Conservation (phyloP, 1,140 invertebrate genomes). For the Reticulitermes speratus region DNA sequence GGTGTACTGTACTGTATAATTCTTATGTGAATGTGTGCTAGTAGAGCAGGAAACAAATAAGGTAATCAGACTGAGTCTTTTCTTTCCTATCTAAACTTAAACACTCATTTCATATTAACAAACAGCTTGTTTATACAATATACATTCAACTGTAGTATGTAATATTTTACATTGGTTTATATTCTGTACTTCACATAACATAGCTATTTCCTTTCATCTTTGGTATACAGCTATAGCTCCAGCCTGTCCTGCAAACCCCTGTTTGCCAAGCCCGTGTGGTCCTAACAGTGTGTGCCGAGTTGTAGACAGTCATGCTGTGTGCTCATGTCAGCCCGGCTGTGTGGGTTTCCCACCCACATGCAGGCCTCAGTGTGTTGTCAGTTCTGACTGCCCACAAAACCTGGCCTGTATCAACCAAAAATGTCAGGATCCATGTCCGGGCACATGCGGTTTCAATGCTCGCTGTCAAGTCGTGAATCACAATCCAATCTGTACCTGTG, state of each 20-base stretch:
- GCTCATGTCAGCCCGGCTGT: conserved; percentile 45
- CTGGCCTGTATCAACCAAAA: conserved; percentile 43
- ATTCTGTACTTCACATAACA: neutral
- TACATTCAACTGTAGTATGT: neutral
- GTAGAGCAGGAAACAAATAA: neutral
- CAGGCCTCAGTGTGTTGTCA: conserved; percentile 39
- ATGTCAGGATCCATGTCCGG: conserved; percentile 45
- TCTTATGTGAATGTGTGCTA: neutral
- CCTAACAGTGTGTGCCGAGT: conserved; percentile 46
- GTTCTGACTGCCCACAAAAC: conserved; percentile 46
- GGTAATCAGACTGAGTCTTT: neutral
- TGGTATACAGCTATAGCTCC: neutral
- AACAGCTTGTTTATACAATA: neutral
- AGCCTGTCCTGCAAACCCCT: conserved; percentile 43
- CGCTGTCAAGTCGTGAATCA: conserved; percentile 72
- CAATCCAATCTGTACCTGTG: conserved; percentile 71
- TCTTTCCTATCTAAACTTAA: too few relatives aligned
- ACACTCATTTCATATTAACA: too few relatives aligned
- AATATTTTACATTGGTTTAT: neutral
- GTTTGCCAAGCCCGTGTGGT: conserved; percentile 46
- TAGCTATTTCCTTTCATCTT: neutral
- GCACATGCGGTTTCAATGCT: conserved; percentile 47
- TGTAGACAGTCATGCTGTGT: conserved; percentile 37
- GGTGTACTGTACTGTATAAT: neutral
- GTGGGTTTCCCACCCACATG: conserved; percentile 42